Evolutionary conservation across 1,140 invertebrate species (phyloP).

Genomic region (Macrobrachium nipponense): DNA sequence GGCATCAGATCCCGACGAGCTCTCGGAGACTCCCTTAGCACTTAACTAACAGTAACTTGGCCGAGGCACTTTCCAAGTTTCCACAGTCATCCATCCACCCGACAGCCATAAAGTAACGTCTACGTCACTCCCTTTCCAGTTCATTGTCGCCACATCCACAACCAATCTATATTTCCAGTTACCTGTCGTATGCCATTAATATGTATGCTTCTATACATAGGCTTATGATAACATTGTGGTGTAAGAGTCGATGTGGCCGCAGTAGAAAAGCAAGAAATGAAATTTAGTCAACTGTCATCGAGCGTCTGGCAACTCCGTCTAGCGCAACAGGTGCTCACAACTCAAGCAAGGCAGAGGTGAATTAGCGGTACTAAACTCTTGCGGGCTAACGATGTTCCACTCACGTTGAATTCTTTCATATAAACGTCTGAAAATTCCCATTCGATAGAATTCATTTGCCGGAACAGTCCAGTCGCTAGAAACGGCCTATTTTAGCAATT

Average conservation of each 20-base stretch:
- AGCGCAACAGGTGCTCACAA: slow-evolving; percentile 10
- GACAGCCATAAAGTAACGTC: not conserved
- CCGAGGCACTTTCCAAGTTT: too few species aligned
- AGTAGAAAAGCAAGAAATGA: not conserved
- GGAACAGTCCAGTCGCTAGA: not conserved
- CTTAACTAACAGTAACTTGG: slow-evolving; percentile 1
- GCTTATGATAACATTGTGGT: not conserved
- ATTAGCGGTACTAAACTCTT: slow-evolving; percentile 18
- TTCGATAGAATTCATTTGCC: not conserved
- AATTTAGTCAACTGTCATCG: not conserved
- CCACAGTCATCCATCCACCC: not conserved
- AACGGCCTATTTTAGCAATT: too few species aligned
- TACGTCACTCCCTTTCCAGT: not conserved
- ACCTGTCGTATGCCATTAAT: not conserved
- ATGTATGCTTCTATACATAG: not conserved
- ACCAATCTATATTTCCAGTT: not conserved
- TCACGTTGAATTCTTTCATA: not conserved
- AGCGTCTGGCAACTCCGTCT: not conserved
- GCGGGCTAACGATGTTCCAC: not conserved
- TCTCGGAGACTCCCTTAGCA: not conserved
- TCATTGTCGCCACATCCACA: not conserved
- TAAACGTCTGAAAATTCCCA: not conserved
- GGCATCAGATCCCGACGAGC: not conserved
- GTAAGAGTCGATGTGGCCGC: not conserved
- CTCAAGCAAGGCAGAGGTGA: slow-evolving; percentile 1